phyloP scores from a whole-genome alignment of 2,797 vertebrate genomes.

The Cuniculus paca region DNA sequence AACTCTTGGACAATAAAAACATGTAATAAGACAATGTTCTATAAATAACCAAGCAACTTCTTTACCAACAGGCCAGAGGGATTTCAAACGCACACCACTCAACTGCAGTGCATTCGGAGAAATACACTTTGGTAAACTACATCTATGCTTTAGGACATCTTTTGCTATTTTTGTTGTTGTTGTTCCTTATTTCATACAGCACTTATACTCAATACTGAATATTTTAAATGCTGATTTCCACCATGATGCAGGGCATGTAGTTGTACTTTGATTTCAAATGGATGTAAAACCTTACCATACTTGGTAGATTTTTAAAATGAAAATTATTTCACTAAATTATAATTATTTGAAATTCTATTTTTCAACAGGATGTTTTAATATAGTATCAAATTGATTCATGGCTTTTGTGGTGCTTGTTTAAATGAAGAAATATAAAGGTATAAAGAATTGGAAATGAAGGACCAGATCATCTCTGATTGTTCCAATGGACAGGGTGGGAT shows the following conservation, averaged over 20 bases:
- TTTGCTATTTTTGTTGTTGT: neutral
- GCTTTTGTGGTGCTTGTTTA: neutral
- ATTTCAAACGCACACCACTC: neutral
- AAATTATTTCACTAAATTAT: constrained; percentile 2
- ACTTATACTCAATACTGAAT: neutral
- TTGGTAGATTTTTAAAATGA: constrained; percentile 66
- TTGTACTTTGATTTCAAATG: constrained; percentile 80
- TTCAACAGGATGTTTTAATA: neutral
- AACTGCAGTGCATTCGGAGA: neutral
- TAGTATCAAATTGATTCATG: neutral
- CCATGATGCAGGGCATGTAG: constrained; percentile 71
- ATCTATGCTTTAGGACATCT: neutral
- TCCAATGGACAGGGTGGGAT: neutral
- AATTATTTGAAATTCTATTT: neutral
- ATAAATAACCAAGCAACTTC: neutral
- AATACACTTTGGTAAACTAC: neutral
- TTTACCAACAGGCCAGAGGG: neutral
- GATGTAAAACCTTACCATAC: constrained; percentile 67
- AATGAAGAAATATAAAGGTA: constrained; percentile 44
- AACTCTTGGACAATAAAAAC: neutral
- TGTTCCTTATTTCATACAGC: neutral
- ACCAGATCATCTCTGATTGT: neutral
- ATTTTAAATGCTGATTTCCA: constrained; percentile 67
- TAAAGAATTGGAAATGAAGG: neutral
- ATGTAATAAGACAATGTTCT: neutral